phyloP scores from a whole-genome alignment of 2,888 invertebrate genomes.

The Conchocele bisecta region DNA sequence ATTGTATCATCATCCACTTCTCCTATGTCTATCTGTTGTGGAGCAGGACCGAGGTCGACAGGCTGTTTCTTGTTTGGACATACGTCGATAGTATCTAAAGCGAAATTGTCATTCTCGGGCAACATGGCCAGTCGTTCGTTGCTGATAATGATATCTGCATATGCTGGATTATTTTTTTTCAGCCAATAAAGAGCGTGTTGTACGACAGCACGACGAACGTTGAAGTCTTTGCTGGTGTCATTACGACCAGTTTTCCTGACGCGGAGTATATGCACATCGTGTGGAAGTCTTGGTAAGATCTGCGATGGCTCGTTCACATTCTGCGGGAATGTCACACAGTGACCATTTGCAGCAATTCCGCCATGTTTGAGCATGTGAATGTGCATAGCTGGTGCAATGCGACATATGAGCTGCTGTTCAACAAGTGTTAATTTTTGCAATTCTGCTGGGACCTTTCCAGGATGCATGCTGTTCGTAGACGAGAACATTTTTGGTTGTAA shows the following conservation, averaged over 20 bases:
- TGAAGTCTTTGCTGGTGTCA: conserved; percentile 32
- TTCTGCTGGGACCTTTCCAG: conserved; percentile 30
- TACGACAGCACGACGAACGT: conserved; percentile 30
- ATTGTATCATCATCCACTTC: conserved; percentile 25
- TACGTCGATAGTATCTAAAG: conserved; percentile 15
- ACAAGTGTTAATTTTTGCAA: conserved; percentile 25
- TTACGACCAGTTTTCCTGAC: conserved; percentile 46
- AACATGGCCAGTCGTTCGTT: conserved; percentile 30
- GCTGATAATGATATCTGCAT: conserved; percentile 30
- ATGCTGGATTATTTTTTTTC: conserved; percentile 46
- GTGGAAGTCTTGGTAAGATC: conserved; percentile 35
- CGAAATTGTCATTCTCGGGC: conserved; percentile 39
- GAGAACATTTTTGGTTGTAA: conserved; percentile 40
- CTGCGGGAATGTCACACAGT: conserved; percentile 51
- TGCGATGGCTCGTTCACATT: conserved; percentile 42
- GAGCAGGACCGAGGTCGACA: conserved; percentile 43
- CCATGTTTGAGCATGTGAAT: conserved; percentile 46
- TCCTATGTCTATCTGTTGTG: conserved; percentile 29
- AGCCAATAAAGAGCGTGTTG: conserved; percentile 50
- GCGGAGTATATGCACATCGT: conserved; percentile 44
- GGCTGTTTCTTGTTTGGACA: too few relatives aligned
- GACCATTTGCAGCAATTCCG: conserved; percentile 41
- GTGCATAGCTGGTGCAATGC: conserved; percentile 47
- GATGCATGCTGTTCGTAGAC: conserved; percentile 45
- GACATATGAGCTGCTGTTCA: conserved; percentile 48